Evolutionary conservation across 2,113 vertebrate species (phyloP).

Genomic region (Oxyruncus cristatus): DNA sequence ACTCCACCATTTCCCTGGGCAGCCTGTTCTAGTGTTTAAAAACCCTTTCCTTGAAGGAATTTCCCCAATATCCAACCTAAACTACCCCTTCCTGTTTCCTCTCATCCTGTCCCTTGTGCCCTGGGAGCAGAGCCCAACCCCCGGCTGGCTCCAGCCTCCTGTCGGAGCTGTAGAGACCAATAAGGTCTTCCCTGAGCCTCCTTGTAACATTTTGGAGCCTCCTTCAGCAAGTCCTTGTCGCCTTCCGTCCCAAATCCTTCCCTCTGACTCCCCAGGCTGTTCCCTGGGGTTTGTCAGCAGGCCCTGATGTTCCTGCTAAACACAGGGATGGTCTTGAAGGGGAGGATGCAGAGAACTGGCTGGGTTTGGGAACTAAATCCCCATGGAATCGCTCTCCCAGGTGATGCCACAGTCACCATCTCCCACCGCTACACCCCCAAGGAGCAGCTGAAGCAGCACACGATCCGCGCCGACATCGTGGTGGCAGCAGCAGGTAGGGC

Average conservation of each 20-base stretch:
- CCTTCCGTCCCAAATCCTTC: neutral
- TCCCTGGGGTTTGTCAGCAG: neutral
- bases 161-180: neutral
- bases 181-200: neutral
- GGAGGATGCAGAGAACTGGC: rapidly evolving
- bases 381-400: constrained; percentile 20
- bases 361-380: rapidly evolving
- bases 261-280: neutral
- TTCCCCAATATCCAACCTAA: rapidly evolving
- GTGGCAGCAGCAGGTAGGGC: constrained; percentile 91
- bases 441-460: constrained; percentile 93
- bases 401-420: constrained; percentile 96
- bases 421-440: constrained; percentile 96
- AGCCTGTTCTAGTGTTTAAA: neutral
- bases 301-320: neutral
- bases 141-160: neutral
- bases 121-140: neutral
- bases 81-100: neutral
- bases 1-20: neutral
- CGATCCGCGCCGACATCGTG: constrained; percentile 89
- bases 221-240: neutral
- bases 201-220: no score
- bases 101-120: neutral
- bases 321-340: rapidly evolving
- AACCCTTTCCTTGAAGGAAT: neutral